Evolutionary conservation across 92 coral and sea anemone species (phyloP).

Genomic region (Siderastrea radians): DNA sequence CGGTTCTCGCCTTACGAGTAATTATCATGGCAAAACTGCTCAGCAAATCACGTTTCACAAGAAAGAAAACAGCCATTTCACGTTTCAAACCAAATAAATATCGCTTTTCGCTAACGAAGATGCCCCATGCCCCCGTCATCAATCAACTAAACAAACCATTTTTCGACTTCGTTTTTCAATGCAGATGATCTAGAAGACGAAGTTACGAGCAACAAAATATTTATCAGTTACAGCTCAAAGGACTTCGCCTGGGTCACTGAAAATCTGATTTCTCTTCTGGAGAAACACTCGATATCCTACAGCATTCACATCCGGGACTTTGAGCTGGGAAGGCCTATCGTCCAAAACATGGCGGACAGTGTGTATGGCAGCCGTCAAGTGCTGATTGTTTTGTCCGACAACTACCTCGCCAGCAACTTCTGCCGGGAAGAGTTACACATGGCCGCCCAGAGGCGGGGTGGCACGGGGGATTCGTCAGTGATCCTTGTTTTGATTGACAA

Average conservation of each 20-base stretch:
- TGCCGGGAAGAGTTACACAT: constrained; percentile 75
- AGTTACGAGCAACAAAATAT: constrained; percentile 25
- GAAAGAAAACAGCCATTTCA: no score
- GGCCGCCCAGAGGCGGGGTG: constrained; percentile 54
- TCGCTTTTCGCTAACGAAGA: no score
- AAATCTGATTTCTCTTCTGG: constrained; percentile 63
- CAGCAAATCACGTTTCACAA: no score
- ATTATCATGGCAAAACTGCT: no score
- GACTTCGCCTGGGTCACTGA: no score
- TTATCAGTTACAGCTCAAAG: no score
- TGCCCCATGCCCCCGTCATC: no score
- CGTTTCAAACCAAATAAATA: no score
- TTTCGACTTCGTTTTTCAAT: not conserved
- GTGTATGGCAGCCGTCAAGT: constrained; percentile 72
- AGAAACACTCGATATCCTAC: constrained; percentile 67
- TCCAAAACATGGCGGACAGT: constrained; percentile 84
- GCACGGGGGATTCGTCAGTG: not conserved
- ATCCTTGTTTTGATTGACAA: no score
- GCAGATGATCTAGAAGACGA: not conserved
- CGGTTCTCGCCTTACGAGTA: no score
- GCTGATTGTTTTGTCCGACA: constrained; percentile 70
- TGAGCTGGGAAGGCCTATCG: constrained; percentile 72
- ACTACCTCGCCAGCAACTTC: constrained; percentile 74
- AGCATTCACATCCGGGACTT: constrained; percentile 81
- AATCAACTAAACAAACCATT: no score